Evolutionary conservation across 2,113 vertebrate species (phyloP).

Genomic region (Poeciliopsis turrubarensis): DNA sequence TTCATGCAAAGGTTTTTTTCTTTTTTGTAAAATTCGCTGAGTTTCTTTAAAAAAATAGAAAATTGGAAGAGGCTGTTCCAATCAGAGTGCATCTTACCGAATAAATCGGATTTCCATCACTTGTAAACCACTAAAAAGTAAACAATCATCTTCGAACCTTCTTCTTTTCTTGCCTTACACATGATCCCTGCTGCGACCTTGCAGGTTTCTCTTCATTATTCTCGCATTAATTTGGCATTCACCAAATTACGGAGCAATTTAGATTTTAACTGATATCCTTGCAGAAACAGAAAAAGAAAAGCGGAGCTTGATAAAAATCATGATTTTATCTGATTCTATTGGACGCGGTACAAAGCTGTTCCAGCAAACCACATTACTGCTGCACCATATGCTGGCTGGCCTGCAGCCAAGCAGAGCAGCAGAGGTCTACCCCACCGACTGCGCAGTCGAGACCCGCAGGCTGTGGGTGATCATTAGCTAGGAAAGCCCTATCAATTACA

Average conservation of each 20-base stretch:
- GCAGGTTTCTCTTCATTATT: neutral
- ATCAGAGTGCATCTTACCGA: neutral
- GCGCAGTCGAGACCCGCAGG: conserved; percentile 40
- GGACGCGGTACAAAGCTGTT: conserved; percentile 55
- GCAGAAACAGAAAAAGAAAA: neutral
- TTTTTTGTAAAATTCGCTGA: neutral
- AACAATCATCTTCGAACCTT: neutral
- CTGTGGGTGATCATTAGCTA: conserved; percentile 65
- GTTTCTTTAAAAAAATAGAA: neutral
- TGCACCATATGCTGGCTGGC: conserved; percentile 62
- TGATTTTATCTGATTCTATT: conserved; percentile 56
- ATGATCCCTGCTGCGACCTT: conserved; percentile 16
- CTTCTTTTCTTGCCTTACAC: neutral
- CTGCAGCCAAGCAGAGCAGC: conserved; percentile 46
- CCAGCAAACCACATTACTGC: conserved; percentile 32
- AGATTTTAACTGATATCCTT: conserved; percentile 24
- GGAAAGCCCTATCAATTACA: conserved; percentile 69
- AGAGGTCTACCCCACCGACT: conserved; percentile 45
- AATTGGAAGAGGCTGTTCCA: neutral
- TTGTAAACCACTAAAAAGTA: neutral
- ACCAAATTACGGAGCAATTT: conserved; percentile 50
- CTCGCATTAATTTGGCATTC: conserved; percentile 6
- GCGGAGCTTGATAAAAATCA: conserved; percentile 52
- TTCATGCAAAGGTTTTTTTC: too few relatives aligned
- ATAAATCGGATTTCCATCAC: neutral